These are phyloP conservation scores for Tachycineta bicolor DNA, from an alignment of 2,113 vertebrate genomes.

Conservation along the genomic window DNA sequence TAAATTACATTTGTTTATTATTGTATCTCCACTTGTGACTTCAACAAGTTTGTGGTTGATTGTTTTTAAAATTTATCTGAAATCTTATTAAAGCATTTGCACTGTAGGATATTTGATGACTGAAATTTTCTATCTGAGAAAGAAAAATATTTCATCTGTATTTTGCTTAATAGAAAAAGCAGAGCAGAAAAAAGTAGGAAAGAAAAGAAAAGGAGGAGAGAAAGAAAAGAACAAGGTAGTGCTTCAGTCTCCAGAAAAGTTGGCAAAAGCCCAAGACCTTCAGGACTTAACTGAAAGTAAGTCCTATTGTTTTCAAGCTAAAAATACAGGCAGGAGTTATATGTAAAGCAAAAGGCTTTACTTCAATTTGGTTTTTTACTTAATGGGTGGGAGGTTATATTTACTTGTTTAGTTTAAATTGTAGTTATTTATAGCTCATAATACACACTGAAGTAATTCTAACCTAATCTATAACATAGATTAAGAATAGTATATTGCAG, in stretches of 20 bases:
- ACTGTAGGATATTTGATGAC: background rate
- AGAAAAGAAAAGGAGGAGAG: slow-evolving; percentile 75
- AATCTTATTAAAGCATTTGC: background rate
- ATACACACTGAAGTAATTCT: background rate
- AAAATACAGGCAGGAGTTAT: background rate
- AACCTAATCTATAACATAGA: background rate
- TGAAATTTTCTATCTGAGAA: background rate
- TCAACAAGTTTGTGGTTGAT: background rate
- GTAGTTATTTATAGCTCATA: background rate
- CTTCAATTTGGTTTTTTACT: background rate
- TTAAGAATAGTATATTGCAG: background rate
- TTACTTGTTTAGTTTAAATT: background rate
- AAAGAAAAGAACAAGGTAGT: slow-evolving; percentile 71
- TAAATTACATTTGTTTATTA: background rate
- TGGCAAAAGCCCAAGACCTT: slow-evolving; percentile 43
- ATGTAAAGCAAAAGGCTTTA: background rate
- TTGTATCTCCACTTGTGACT: background rate
- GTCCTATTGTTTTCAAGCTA: slow-evolving; percentile 9
- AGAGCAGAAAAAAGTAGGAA: slow-evolving; percentile 72
- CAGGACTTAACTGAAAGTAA: slow-evolving; percentile 72
- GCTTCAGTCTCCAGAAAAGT: slow-evolving; percentile 27
- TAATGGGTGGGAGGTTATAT: background rate
- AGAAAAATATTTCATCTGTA: background rate
- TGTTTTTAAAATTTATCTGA: background rate
- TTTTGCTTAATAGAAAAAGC: slow-evolving; percentile 67